Evolutionary conservation across 2,797 vertebrate genomes (phyloP), one percentile per base, ranked within the genome.

Genomic region (Propithecus deckenii): DNA sequence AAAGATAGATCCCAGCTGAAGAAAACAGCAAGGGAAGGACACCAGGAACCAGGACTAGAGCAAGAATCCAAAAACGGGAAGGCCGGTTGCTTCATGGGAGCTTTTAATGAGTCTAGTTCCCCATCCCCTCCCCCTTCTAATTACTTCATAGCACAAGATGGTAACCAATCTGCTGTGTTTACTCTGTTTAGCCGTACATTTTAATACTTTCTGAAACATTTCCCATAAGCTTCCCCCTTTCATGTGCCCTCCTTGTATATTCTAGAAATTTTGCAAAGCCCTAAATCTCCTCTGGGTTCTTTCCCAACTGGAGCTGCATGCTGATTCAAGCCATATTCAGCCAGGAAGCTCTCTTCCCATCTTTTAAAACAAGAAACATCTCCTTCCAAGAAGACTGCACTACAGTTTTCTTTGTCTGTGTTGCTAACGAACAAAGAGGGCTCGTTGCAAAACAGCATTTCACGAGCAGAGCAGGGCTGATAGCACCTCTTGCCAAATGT

Each of bases 371-470:
- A 75, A 93, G 1, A 97, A 97, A 80, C 94, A 15, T 94, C 96
- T 94, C 94, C 97, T 98, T 97, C 76, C 43, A 92, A 88, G 91
- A 85, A 93, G 87, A 57, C 84, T 59, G 41, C 63, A 71, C 86
- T 98, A 2, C 11, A 48, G 89, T 90, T 79, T 96, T 84, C 96
- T 96, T 97, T 97, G 97, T 97, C 95, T 96, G 90, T 96, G 95
- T 91, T 95, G 92, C 96, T 78, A 86, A 95, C 7, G 96, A 97
- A 92, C 95, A 95, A 85, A 98, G 95, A 96, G 65, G 86, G 63
- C 76, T 89, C 57, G 2, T 85, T 96, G 96, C 96, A 96, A 89
- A 98, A 95, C 90, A 84, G 3, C 86, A 28, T 96, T 98, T 98
- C 98, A 92, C 28, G 84, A 98, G 75, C 65, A n/a, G 38, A 98